Percentiles rank a stretch among this genome's conserved stretches.
Evolutionary conservation across 2,888 invertebrate genomes (phyloP).

Genomic region (Corythucha ciliata): DNA sequence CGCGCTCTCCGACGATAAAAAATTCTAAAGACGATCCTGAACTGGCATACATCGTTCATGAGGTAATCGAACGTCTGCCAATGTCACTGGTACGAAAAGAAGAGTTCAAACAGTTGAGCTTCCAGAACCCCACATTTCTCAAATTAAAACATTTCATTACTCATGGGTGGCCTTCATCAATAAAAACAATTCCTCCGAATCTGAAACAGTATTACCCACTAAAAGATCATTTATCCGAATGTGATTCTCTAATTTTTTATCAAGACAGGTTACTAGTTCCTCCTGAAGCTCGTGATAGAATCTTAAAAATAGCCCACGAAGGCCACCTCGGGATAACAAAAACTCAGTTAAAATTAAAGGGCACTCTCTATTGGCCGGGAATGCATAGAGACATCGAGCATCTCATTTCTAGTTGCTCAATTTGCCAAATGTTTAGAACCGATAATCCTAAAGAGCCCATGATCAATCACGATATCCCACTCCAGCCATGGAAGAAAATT

Average conservation of each 20-base stretch:
- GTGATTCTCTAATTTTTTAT: conserved; percentile 6
- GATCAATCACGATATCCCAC: conserved; percentile 27
- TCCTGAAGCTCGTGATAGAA: conserved; percentile 26
- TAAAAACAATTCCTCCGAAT: too few species aligned
- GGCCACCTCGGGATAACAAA: conserved; percentile 30
- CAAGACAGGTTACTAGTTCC: conserved; percentile 21
- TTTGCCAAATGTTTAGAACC: conserved; percentile 11
- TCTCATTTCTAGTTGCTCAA: conserved; percentile 13
- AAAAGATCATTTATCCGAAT: not conserved
- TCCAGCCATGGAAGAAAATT: conserved; percentile 28
- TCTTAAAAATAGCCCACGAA: conserved; percentile 36
- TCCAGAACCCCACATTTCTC: too few species aligned
- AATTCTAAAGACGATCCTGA: too few species aligned
- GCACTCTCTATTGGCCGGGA: conserved; percentile 38
- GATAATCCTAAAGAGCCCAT: conserved; percentile 29
- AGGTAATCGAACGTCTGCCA: too few species aligned
- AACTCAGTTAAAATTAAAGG: conserved; percentile 35
- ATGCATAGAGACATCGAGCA: conserved; percentile 37
- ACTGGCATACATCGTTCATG: too few species aligned
- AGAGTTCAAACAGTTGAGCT: too few species aligned
- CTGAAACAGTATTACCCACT: not conserved
- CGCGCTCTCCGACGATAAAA: too few species aligned
- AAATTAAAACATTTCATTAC: too few species aligned
- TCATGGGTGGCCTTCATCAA: too few species aligned
- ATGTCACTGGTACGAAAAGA: too few species aligned